phyloP scores from a whole-genome alignment of 2,888 invertebrate species.

The Geotrupes spiniger region DNA sequence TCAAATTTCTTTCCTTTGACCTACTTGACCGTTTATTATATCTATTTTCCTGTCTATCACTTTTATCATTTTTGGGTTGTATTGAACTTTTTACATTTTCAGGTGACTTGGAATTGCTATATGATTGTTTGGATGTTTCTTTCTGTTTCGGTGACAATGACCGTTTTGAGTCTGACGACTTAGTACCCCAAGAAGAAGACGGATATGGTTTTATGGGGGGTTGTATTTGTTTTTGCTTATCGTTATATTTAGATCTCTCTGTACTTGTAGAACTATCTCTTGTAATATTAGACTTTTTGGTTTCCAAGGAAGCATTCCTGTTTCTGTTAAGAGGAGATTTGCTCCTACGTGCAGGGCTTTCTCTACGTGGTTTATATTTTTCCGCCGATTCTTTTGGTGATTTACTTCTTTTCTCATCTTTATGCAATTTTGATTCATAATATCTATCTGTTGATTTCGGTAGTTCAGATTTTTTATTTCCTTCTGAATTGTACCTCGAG shows the following conservation, averaged over 20 bases:
- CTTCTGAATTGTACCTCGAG: too few species aligned
- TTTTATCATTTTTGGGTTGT: too few species aligned
- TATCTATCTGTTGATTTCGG: slow-evolving; percentile 11
- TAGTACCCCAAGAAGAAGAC: not conserved
- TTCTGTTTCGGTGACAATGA: slow-evolving; percentile 17
- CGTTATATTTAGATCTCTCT: too few species aligned
- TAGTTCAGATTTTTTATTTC: too few species aligned
- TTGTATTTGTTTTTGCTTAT: slow-evolving; percentile 1
- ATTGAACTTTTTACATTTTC: too few species aligned
- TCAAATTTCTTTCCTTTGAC: not conserved
- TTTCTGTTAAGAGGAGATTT: too few species aligned
- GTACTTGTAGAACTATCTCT: too few species aligned
- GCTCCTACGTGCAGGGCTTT: too few species aligned
- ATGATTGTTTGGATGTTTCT: slow-evolving; percentile 9
- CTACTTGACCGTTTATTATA: too few species aligned
- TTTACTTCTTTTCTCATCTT: slow-evolving; percentile 6
- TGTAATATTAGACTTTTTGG: too few species aligned
- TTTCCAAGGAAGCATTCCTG: too few species aligned
- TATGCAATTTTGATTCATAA: not conserved
- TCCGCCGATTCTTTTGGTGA: not conserved
- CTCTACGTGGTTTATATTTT: too few species aligned
- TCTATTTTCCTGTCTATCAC: not conserved
- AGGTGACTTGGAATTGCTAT: slow-evolving; percentile 5
- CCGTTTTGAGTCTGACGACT: not conserved
- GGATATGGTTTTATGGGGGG: slow-evolving; percentile 37